phyloP scores from a whole-genome alignment of 2,113 vertebrate species.

The Synodontis membranacea region DNA sequence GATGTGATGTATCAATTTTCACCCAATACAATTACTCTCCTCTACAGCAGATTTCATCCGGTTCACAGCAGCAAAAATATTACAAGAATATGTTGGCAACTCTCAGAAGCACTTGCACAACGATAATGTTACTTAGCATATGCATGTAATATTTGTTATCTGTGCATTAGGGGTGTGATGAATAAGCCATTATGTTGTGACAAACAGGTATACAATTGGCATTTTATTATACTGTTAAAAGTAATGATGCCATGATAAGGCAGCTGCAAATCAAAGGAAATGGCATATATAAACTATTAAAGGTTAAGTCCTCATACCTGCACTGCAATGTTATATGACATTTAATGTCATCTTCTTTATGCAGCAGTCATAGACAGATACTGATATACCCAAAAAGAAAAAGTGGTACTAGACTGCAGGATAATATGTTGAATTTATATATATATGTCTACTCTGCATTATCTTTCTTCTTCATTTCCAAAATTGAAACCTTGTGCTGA shows the following conservation, averaged over 20 bases:
- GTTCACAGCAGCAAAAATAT: neutral
- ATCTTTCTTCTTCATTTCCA: neutral
- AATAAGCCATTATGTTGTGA: neutral
- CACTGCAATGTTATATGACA: neutral
- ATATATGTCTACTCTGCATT: constrained; percentile 6
- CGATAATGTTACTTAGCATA: neutral
- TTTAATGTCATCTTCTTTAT: neutral
- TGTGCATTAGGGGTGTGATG: neutral
- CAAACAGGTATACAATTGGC: neutral
- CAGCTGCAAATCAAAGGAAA: neutral
- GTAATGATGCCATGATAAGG: neutral
- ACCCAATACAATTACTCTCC: neutral
- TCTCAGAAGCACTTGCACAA: no score
- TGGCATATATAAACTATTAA: neutral
- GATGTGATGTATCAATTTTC: neutral
- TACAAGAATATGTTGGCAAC: neutral
- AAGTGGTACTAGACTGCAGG: neutral
- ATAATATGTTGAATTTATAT: neutral
- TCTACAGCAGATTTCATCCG: neutral
- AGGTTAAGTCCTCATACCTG: neutral
- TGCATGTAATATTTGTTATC: neutral
- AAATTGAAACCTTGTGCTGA: neutral
- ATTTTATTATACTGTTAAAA: neutral
- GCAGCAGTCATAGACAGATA: neutral
- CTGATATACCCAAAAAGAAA: neutral